Evolutionary conservation across 2,797 vertebrate species (phyloP).

Genomic region (Micrastur ruficollis): DNA sequence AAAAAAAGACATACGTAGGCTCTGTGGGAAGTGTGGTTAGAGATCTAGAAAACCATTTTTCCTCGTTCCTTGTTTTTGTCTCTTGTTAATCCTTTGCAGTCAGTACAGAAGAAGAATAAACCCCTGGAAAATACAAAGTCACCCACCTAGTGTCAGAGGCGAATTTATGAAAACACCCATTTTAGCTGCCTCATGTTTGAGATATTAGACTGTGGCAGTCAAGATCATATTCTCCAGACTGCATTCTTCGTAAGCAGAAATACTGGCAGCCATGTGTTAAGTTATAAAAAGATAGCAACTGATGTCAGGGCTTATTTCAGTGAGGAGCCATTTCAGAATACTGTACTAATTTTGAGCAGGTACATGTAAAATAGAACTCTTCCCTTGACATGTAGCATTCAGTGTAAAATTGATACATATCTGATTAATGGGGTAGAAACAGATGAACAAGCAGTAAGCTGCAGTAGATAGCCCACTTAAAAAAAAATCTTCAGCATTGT

Average conservation of each 20-base stretch:
- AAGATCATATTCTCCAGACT: conserved; percentile 56
- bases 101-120: background rate
- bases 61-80: background rate
- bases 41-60: background rate
- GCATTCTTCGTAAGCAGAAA: conserved; percentile 52
- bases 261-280: conserved; percentile 50
- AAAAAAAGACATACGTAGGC: background rate
- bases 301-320: conserved; percentile 58
- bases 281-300: conserved; percentile 68
- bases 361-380: conserved; percentile 12
- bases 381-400: background rate
- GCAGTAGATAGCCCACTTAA: background rate
- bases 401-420: background rate
- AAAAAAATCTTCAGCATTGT: background rate
- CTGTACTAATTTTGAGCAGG: conserved; percentile 49
- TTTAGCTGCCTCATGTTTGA: conserved; percentile 26
- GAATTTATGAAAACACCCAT: background rate
- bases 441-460: background rate
- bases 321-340: conserved; percentile 10
- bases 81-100: background rate
- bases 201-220: conserved; percentile 2
- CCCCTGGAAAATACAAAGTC: background rate
- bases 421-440: background rate
- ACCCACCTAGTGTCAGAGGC: background rate
- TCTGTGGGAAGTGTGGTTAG: background rate